phyloP scores from a whole-genome alignment of 2,888 invertebrate genomes.

The Endomychus coccineus region DNA sequence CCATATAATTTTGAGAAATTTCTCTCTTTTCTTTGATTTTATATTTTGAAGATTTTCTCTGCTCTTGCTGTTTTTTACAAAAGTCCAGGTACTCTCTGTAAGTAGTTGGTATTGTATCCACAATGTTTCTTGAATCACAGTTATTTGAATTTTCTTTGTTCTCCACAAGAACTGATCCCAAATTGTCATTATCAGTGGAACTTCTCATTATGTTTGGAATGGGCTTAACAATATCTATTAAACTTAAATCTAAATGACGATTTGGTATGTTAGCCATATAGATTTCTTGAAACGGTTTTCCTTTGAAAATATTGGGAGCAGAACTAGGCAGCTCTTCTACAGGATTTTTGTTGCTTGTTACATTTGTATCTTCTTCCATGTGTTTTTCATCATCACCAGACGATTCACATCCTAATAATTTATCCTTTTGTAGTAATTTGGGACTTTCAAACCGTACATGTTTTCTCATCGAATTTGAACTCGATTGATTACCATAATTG shows the following conservation, averaged over 20 bases:
- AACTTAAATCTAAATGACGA: conserved; percentile 39
- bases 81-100: conserved; percentile 25
- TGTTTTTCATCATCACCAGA: conserved; percentile 7
- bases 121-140: conserved; percentile 16
- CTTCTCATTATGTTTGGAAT: too few species aligned
- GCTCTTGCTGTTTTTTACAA: too few species aligned
- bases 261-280: conserved; percentile 42
- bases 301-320: conserved; percentile 15
- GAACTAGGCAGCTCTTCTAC: not conserved
- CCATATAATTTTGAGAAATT: too few species aligned
- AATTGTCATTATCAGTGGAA: conserved; percentile 2
- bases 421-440: conserved; percentile 11
- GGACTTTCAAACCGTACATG: conserved; percentile 40
- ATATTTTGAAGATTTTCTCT: too few species aligned
- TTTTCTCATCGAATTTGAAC: conserved; percentile 31
- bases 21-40: too few species aligned
- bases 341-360: conserved; percentile 6
- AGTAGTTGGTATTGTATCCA: conserved; percentile 20
- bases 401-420: too few species aligned
- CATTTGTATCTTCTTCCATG: too few species aligned
- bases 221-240: conserved; percentile 30
- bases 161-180: conserved; percentile 1
- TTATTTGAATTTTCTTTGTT: conserved; percentile 2
- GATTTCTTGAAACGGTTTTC: conserved; percentile 36
- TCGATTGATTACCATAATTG: too few species aligned